These are phyloP conservation scores for Drosophila baimaii DNA, from an alignment of 1,140 invertebrate species.

Conservation along the genomic window DNA sequence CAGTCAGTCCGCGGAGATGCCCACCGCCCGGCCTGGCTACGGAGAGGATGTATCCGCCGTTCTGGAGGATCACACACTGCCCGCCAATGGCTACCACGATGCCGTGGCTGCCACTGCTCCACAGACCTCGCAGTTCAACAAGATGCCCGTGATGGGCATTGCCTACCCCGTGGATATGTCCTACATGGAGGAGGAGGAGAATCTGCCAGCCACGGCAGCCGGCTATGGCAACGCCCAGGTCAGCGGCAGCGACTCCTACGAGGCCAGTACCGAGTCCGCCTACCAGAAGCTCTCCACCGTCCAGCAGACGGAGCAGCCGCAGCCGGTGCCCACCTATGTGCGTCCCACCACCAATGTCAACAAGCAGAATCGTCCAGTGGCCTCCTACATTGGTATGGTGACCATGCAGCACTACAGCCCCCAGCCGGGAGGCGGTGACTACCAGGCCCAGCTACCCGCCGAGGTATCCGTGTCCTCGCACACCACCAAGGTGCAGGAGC, in stretches of 20 bases:
- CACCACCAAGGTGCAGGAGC: slow-evolving; percentile 75
- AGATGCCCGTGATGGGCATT: slow-evolving; percentile 78
- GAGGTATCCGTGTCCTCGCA: slow-evolving; percentile 79
- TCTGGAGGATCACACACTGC: slow-evolving; percentile 77
- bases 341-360: slow-evolving; percentile 56
- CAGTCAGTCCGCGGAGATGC: slow-evolving; percentile 54
- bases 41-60: slow-evolving; percentile 57
- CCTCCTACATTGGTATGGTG: slow-evolving; percentile 75
- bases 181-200: slow-evolving; percentile 71
- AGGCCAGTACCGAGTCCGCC: slow-evolving; percentile 56
- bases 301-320: slow-evolving; percentile 56
- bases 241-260: slow-evolving; percentile 46
- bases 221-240: slow-evolving; percentile 34
- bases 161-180: slow-evolving; percentile 80
- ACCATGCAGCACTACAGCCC: slow-evolving; percentile 75
- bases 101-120: slow-evolving; percentile 34
- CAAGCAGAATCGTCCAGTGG: slow-evolving; percentile 66
- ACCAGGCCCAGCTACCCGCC: slow-evolving; percentile 53
- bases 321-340: slow-evolving; percentile 50
- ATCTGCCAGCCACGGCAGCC: slow-evolving; percentile 13
- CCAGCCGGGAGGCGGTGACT: slow-evolving; percentile 7
- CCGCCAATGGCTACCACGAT: slow-evolving; percentile 70
- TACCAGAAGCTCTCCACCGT: slow-evolving; percentile 63
- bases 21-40: slow-evolving; percentile 60
- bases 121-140: slow-evolving; percentile 79